Evolutionary conservation across 2,888 invertebrate genomes (phyloP).

Genomic region (Patella ulyssiponensis): DNA sequence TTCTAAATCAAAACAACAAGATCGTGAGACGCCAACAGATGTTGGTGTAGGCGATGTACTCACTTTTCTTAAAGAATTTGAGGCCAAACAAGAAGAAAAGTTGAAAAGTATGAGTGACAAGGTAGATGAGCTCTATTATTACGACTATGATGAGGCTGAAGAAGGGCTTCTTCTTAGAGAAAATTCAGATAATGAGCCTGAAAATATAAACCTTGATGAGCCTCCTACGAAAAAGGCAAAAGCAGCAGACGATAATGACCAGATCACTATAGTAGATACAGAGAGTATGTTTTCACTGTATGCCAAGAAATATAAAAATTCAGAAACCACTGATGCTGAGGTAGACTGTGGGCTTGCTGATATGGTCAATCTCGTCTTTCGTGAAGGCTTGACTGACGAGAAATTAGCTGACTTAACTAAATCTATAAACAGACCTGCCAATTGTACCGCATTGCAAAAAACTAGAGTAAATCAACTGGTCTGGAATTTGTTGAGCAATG

Average conservation of each 20-base stretch:
- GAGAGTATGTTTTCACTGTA: too few relatives aligned
- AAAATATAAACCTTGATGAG: too few relatives aligned
- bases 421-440: neutral
- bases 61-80: too few relatives aligned
- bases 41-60: too few relatives aligned
- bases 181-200: too few relatives aligned
- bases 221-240: too few relatives aligned
- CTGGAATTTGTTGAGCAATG: neutral
- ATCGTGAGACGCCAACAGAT: too few relatives aligned
- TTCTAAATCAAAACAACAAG: too few relatives aligned
- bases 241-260: too few relatives aligned
- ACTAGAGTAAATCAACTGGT: neutral
- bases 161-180: neutral
- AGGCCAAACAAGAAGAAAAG: neutral
- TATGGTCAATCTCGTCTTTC: neutral
- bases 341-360: slow-evolving; percentile 14
- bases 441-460: neutral
- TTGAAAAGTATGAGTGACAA: neutral
- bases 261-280: too few relatives aligned
- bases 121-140: neutral
- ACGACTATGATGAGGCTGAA: neutral
- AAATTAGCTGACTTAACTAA: neutral
- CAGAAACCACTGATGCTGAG: neutral
- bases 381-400: neutral
- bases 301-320: neutral